These are phyloP conservation scores for Callyntrura sp. DNA, from an alignment of 2,888 invertebrate genomes.

Conservation along the genomic window DNA sequence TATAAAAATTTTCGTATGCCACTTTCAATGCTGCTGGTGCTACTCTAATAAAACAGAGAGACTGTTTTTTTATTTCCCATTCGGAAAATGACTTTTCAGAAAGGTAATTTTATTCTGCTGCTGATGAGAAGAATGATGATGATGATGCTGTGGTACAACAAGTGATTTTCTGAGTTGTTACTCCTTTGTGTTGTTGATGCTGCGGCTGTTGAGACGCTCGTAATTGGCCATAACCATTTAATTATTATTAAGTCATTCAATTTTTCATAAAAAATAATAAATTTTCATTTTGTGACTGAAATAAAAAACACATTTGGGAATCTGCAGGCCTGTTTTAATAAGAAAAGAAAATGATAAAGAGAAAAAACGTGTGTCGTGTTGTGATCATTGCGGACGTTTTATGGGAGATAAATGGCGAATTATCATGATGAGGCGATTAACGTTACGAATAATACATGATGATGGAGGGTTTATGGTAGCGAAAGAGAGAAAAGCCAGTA, in stretches of 20 bases:
- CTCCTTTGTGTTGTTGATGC: constrained; percentile 10
- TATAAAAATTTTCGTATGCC: no score
- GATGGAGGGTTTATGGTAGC: no score
- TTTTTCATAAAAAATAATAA: constrained; percentile 65
- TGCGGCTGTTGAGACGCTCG: no score
- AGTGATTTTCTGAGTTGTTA: constrained; percentile 26
- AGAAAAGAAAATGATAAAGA: neutral
- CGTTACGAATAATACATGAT: constrained; percentile 10
- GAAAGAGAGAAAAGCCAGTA: constrained; percentile 52
- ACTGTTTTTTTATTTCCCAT: constrained; percentile 69
- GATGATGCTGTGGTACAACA: constrained; percentile 39
- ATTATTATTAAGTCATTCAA: constrained; percentile 77
- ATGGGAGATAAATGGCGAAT: constrained; percentile 47
- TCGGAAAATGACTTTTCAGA: constrained; percentile 59
- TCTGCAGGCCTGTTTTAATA: no score
- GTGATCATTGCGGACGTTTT: constrained; percentile 25
- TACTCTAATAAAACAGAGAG: constrained; percentile 66
- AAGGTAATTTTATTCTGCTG: constrained; percentile 57
- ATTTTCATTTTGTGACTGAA: constrained; percentile 57
- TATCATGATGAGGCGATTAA: constrained; percentile 54
- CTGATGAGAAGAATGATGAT: no score
- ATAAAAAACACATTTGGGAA: no score
- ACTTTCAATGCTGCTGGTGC: no score
- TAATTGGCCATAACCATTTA: constrained; percentile 68
- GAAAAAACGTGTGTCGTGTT: constrained; percentile 68